These are phyloP conservation scores for Phrixothrix hirtus DNA, from an alignment of 2,888 invertebrate genomes.

Conservation along the genomic window DNA sequence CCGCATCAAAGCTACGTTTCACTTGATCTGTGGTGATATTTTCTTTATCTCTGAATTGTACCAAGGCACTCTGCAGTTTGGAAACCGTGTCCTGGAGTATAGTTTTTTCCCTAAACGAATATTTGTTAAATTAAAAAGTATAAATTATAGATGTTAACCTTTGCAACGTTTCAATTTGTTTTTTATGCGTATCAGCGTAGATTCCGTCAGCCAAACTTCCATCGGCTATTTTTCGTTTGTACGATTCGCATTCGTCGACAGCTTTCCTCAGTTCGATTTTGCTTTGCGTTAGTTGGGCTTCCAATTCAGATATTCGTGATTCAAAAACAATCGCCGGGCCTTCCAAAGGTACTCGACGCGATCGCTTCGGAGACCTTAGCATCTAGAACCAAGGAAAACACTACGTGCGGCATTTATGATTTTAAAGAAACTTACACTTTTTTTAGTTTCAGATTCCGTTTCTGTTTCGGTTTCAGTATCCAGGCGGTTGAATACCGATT, in stretches of 20 bases:
- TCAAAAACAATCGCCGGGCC: slow-evolving; percentile 83
- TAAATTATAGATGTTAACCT: too few species aligned
- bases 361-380: slow-evolving; percentile 16
- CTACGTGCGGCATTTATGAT: too few species aligned
- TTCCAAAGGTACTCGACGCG: slow-evolving; percentile 55
- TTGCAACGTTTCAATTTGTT: slow-evolving; percentile 72
- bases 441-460: slow-evolving; percentile 44
- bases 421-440: slow-evolving; percentile 19
- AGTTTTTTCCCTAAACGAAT: slow-evolving; percentile 68
- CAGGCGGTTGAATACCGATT: slow-evolving; percentile 65
- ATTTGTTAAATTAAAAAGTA: too few species aligned
- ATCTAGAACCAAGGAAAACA: slow-evolving; percentile 2
- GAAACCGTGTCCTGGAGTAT: slow-evolving; percentile 70
- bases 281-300: slow-evolving; percentile 79
- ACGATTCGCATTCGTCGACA: slow-evolving; percentile 66
- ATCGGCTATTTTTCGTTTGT: slow-evolving; percentile 54
- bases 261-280: slow-evolving; percentile 76
- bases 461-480: slow-evolving; percentile 58
- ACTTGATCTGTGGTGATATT: slow-evolving; percentile 66
- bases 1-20: slow-evolving; percentile 70
- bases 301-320: slow-evolving; percentile 81
- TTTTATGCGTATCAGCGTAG: slow-evolving; percentile 66
- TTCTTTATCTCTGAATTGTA: slow-evolving; percentile 67
- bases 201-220: slow-evolving; percentile 59
- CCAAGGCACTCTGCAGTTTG: slow-evolving; percentile 68